Percentiles rank a stretch among this genome's conserved stretches.
Conservation (phyloP, 2,113 vertebrate genomes). For the Phalacrocorax aristotelis region DNA sequence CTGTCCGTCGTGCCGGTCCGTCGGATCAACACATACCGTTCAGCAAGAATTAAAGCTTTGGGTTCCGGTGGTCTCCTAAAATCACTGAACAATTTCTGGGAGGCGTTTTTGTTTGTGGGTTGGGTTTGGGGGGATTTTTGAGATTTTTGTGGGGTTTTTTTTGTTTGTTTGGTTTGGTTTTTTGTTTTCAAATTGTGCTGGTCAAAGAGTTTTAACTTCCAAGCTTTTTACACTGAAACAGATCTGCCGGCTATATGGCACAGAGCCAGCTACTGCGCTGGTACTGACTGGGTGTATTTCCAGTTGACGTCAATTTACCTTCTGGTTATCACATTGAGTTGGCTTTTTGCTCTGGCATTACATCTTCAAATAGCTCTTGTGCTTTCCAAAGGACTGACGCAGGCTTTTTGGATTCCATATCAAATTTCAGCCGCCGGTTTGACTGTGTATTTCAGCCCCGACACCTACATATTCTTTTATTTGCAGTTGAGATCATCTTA, state of each 20-base stretch:
- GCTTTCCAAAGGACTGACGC: slow-evolving; percentile 43
- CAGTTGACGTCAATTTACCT: slow-evolving; percentile 43
- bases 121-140: not conserved
- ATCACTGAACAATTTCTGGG: not conserved
- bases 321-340: slow-evolving; percentile 35
- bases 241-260: not conserved
- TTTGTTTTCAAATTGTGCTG: not conserved
- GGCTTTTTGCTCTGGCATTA: slow-evolving; percentile 39
- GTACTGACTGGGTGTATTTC: slow-evolving; percentile 30
- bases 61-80: not conserved
- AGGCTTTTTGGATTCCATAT: slow-evolving; percentile 29
- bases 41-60: not conserved
- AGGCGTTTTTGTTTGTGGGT: not conserved
- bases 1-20: not conserved
- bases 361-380: slow-evolving; percentile 18
- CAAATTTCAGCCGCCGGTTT: slow-evolving; percentile 16
- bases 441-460: slow-evolving; percentile 19
- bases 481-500: not conserved
- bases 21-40: rapidly evolving
- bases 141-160: not conserved
- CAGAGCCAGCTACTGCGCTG: not conserved
- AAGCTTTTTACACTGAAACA: not conserved
- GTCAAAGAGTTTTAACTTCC: not conserved
- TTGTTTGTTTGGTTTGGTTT: no score
- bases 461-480: not conserved